Base-by-base conservation (phyloP, 1,140 invertebrate species). In the Kradibia gibbosae region DNA sequence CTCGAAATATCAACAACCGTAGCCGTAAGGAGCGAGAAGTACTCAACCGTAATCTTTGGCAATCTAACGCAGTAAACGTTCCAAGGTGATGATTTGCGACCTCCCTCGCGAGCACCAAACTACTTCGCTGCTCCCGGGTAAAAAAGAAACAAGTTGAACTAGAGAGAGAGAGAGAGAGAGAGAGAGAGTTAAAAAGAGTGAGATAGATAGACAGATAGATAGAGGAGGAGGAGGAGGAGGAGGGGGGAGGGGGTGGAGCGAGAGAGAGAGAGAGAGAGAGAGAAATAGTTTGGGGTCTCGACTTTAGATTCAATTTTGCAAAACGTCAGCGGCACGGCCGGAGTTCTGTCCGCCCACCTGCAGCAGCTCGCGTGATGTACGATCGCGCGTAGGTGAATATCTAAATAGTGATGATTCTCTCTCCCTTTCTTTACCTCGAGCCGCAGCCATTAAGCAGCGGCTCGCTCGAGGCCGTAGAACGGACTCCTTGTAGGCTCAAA, bases 221-320 rank as follows among this genome's bases (percentile, higher is more conserved):
- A 39, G 22, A 10, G 71, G 31, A 48, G 36, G 28, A 48, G 48
- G 36, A 28, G 7, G 25, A 50, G 42, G 20, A 34, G 60, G 71
- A 67, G 60, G 65, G 45, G 45, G 42, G 82, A 83, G 81, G 83
- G 84, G 86, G 84, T 86, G n/a, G n/a, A 60, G 73, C 20, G 34
- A 34, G 62, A 39, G 22, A 10, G 71, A 48, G 71, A 53, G 28
- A 48, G 48, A 53, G 48, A 17, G 25, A 50, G 42, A 31, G 39
- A 60, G 71, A 67, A 53, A 72, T 45, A 53, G 42, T 83, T 83
- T 82, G 83, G 84, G 86, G 84, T 86, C 50, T 82, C 84, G 87
- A 88, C 87, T 90, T 90, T 91, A 87, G 89, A 91, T 91, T 91
- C 89, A 91, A 91, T 91, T 91, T 91, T 87, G 89, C 87, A 86